Conservation (phyloP, 2,797 vertebrate genomes). For the Paratrypauchen microcephalus region DNA sequence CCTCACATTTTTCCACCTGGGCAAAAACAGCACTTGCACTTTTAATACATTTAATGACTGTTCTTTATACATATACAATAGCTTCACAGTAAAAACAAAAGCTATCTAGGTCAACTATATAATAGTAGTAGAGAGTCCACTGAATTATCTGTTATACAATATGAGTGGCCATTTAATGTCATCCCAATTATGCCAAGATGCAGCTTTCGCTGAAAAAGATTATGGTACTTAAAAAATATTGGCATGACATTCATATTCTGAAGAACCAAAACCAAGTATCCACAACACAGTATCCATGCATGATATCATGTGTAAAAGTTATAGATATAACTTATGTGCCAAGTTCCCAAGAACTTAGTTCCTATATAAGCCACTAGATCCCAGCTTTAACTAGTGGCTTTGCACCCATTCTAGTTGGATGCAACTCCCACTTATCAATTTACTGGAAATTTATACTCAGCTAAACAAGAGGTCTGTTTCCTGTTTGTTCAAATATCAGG, state of each 20-base stretch:
- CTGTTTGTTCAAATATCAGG: not conserved
- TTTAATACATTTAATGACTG: not conserved
- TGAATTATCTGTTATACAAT: no score
- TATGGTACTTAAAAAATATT: no score
- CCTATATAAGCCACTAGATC: not conserved
- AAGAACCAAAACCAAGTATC: no score
- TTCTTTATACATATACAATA: not conserved
- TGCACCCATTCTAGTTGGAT: not conserved
- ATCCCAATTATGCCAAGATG: no score
- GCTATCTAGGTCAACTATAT: not conserved
- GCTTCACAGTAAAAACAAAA: not conserved
- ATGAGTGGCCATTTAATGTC: no score
- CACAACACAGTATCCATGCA: not conserved
- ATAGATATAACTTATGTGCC: not conserved
- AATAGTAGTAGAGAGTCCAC: no score
- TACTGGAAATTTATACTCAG: not conserved
- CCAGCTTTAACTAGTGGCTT: not conserved
- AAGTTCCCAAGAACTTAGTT: not conserved
- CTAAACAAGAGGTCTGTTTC: not conserved
- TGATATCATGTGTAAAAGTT: not conserved
- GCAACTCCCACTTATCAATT: not conserved
- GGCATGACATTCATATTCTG: no score
- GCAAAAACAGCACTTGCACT: conserved; percentile 6
- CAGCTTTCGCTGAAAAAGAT: no score
- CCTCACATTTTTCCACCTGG: conserved; percentile 63